A percentile compares a stretch with the other conserved stretches of the same genome.
Evolutionary conservation across 64 coral and sea anemone species (phyloP).

Genomic region (Dendronephthya gigantea): DNA sequence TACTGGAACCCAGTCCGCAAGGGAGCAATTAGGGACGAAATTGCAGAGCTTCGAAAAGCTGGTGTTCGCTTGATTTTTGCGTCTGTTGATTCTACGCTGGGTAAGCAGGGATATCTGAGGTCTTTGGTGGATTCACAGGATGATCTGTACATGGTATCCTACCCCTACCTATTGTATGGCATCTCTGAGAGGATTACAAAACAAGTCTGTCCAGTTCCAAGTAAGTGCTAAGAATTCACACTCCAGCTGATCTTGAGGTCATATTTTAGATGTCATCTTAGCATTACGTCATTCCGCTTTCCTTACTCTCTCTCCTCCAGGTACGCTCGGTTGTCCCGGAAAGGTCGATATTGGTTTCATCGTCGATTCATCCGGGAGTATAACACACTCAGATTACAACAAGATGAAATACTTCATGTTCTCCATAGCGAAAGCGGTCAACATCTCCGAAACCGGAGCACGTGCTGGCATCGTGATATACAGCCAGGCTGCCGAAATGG

Average conservation of each 20-base stretch:
- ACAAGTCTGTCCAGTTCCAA: constrained; percentile 3
- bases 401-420: constrained; percentile 13
- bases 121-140: background rate
- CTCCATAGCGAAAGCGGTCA: background rate
- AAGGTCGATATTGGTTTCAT: background rate
- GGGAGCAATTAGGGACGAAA: background rate
- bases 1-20: background rate
- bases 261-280: too few species aligned
- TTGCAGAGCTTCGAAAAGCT: background rate
- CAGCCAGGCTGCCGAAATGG: background rate
- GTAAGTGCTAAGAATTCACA: too few species aligned
- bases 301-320: background rate
- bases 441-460: background rate
- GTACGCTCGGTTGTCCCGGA: background rate
- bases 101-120: background rate
- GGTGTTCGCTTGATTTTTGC: background rate
- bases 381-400: background rate
- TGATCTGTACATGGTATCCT: background rate
- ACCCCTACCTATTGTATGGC: background rate
- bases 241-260: too few species aligned
- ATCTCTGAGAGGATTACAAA: background rate
- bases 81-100: background rate
- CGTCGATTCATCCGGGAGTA: background rate
- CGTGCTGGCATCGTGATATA: background rate
- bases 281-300: too few species aligned